These are phyloP conservation scores for Sitobion miscanthi DNA, from an alignment of 1,140 invertebrate genomes.

Conservation along the genomic window DNA sequence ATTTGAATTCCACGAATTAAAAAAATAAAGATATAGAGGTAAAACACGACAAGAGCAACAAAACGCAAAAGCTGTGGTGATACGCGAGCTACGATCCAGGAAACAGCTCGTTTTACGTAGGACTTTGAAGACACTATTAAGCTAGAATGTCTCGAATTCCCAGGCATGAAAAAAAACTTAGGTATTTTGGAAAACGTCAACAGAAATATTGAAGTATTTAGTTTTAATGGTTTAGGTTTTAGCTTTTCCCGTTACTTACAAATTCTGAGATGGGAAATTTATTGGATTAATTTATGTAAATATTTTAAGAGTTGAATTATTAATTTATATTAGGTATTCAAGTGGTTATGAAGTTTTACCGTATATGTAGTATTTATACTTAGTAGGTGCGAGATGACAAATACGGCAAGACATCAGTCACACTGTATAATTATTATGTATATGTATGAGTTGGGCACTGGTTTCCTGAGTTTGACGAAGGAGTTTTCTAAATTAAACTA, in stretches of 20 bases:
- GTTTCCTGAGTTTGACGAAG: background rate
- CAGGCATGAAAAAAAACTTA: background rate
- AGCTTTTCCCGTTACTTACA: background rate
- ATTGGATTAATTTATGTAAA: background rate
- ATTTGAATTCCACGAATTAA: background rate
- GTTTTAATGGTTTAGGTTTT: background rate
- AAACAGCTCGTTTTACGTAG: background rate
- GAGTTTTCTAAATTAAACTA: slow-evolving; percentile 3
- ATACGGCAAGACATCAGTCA: background rate
- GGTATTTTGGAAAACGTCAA: background rate
- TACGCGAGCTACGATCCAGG: background rate
- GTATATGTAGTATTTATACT: background rate
- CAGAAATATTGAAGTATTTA: background rate
- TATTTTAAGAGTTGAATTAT: slow-evolving; percentile 1
- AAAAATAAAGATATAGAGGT: background rate
- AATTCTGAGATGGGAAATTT: background rate
- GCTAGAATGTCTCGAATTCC: background rate
- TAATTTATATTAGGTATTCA: slow-evolving; percentile 7
- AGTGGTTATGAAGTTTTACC: background rate
- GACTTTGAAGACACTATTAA: background rate
- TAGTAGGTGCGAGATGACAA: background rate
- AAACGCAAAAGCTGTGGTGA: background rate
- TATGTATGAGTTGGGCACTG: background rate
- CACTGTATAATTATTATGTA: background rate
- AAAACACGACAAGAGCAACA: background rate